A percentile compares a stretch with the other conserved stretches of the same genome.
Evolutionary conservation across 2,113 vertebrate genomes (phyloP).

Genomic region (Lucifuga dentata): DNA sequence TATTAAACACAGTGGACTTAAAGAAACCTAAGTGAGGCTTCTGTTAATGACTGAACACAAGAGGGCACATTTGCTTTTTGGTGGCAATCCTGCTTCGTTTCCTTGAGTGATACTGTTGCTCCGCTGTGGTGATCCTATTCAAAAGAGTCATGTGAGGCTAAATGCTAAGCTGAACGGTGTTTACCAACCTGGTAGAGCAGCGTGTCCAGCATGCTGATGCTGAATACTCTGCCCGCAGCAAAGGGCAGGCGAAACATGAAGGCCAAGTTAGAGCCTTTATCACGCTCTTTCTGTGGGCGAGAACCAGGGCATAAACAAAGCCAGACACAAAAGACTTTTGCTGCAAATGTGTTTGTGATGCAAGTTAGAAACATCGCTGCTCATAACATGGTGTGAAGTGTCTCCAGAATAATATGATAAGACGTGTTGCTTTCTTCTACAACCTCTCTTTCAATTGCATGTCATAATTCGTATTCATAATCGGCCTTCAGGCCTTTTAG

Average conservation of each 20-base stretch:
- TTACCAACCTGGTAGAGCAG: constrained; percentile 77
- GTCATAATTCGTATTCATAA: neutral
- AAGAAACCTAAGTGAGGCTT: neutral
- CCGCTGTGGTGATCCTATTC: constrained; percentile 22
- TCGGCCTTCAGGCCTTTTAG: neutral
- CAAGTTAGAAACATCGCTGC: no score
- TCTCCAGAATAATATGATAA: no score
- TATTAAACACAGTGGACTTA: neutral
- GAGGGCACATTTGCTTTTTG: constrained; percentile 54
- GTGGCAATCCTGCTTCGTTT: neutral
- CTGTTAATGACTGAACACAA: constrained; percentile 55
- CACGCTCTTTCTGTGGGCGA: constrained; percentile 73
- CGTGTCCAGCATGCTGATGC: constrained; percentile 80
- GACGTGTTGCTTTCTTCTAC: no score
- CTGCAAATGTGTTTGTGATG: no score
- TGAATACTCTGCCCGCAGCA: constrained; percentile 78
- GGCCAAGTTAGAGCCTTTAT: constrained; percentile 89
- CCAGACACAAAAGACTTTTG: no score
- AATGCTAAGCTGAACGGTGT: constrained; percentile 4
- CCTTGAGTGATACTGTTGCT: constrained; percentile 14
- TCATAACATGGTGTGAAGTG: no score
- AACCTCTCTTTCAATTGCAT: no score
- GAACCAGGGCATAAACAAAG: constrained; percentile 5
- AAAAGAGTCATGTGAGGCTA: constrained; percentile 15
- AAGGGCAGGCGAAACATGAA: constrained; percentile 96